Evolutionary conservation across 1,140 invertebrate genomes (phyloP).

Genomic region (Aricia agestis): DNA sequence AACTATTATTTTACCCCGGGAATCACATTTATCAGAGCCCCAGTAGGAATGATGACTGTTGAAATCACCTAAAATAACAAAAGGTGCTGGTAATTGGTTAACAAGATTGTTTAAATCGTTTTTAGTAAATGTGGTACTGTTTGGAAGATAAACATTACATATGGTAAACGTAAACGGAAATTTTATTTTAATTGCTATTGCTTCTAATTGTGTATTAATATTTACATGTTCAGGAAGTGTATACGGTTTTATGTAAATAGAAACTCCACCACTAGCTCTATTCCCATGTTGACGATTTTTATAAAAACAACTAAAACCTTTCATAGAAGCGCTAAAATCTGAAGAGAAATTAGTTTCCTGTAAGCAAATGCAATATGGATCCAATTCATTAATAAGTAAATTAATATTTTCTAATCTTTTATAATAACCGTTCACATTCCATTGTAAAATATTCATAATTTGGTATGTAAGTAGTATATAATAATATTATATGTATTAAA

Average conservation of each 20-base stretch:
- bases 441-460: conserved; percentile 31
- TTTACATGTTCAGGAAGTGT: conserved; percentile 30
- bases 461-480: conserved; percentile 18
- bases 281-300: conserved; percentile 32
- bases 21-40: conserved; percentile 41
- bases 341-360: conserved; percentile 45
- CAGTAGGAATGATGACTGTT: conserved; percentile 48
- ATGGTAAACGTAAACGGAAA: conserved; percentile 29
- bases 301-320: conserved; percentile 26
- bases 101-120: conserved; percentile 37
- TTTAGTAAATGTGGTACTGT: conserved; percentile 32
- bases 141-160: conserved; percentile 44
- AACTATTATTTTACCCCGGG: conserved; percentile 38
- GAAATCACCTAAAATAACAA: conserved; percentile 43
- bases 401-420: conserved; percentile 32
- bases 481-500: not conserved
- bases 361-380: conserved; percentile 34
- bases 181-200: conserved; percentile 34
- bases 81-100: conserved; percentile 42
- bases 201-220: conserved; percentile 38
- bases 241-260: conserved; percentile 34
- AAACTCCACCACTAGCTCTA: conserved; percentile 40
- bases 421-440: conserved; percentile 34
- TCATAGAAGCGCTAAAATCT: conserved; percentile 23
- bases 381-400: conserved; percentile 25